These are phyloP conservation scores for Corythornis cristatus DNA, from an alignment of 2,113 vertebrate genomes.

Conservation along the genomic window DNA sequence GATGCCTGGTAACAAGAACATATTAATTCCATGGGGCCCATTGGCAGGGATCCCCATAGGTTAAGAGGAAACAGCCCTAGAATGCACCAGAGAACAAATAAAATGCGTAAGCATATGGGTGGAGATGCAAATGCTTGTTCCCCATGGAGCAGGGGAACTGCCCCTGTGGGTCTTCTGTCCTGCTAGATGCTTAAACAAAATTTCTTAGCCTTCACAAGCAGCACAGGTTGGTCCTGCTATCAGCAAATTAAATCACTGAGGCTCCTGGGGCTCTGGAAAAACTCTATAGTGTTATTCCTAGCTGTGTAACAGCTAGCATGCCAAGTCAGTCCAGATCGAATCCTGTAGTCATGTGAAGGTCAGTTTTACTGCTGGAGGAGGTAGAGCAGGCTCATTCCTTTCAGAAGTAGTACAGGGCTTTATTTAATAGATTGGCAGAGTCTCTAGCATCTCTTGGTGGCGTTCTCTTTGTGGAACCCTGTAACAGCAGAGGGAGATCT, in stretches of 20 bases:
- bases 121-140: neutral
- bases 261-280: neutral
- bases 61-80: neutral
- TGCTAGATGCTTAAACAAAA: neutral
- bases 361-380: neutral
- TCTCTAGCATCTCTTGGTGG: neutral
- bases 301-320: neutral
- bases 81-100: neutral
- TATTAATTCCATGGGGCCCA: neutral
- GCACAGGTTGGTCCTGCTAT: neutral
- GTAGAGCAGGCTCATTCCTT: neutral
- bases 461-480: neutral
- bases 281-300: neutral
- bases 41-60: neutral
- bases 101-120: neutral
- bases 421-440: neutral
- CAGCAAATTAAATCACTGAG: neutral
- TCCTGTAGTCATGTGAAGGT: neutral
- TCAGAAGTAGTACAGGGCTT: neutral
- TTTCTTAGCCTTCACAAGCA: neutral
- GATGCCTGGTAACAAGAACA: neutral
- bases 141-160: neutral
- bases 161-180: neutral
- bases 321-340: neutral
- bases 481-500: neutral